Conservation (phyloP, 2,113 vertebrate species). For the Steatornis caripensis region DNA sequence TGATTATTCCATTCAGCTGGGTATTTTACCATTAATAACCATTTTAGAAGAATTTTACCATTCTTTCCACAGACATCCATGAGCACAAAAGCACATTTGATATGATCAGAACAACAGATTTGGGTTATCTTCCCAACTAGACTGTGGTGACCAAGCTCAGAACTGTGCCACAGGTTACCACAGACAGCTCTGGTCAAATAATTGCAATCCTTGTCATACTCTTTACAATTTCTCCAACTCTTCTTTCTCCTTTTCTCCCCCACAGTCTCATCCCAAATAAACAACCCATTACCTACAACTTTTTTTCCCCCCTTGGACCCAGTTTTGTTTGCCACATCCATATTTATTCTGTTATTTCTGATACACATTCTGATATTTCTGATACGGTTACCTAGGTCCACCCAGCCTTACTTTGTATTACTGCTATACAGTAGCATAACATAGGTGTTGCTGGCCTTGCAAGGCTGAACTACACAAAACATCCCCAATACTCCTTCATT, state of each 20-base stretch:
- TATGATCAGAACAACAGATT: background rate
- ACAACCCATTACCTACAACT: accelerated
- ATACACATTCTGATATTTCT: background rate
- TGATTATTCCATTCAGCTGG: background rate
- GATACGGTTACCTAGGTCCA: background rate
- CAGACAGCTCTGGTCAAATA: background rate
- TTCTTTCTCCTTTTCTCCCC: background rate
- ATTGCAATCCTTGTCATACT: background rate
- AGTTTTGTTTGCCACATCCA: background rate
- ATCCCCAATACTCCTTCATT: background rate
- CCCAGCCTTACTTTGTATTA: background rate
- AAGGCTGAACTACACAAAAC: background rate
- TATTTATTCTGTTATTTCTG: background rate
- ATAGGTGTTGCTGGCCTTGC: background rate
- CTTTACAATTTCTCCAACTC: background rate
- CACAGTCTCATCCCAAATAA: background rate
- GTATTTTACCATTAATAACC: background rate
- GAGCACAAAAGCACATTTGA: background rate
- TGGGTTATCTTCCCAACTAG: background rate
- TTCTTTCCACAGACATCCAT: background rate
- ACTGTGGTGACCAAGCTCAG: background rate
- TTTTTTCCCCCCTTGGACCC: background rate
- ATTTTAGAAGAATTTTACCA: no score
- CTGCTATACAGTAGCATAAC: background rate
- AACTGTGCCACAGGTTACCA: background rate